Base-by-base conservation (phyloP, 2,888 invertebrate genomes). In the Dasysyrphus tricinctus region DNA sequence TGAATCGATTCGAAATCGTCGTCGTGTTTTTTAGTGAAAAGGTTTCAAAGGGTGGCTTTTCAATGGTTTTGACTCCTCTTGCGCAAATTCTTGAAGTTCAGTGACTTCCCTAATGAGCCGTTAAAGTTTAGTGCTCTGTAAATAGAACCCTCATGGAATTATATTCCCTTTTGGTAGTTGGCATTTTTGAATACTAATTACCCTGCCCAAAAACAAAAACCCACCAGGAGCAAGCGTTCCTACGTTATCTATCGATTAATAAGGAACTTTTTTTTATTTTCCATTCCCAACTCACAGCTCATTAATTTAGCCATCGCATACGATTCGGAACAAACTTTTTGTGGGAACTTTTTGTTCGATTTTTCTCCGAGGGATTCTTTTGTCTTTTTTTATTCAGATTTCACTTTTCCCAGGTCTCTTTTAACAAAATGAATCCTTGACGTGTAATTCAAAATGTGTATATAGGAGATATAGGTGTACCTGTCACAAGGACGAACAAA, bases 231-330 rank as follows among this genome's bases (percentile, higher is more conserved):
- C 37, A 39, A 32, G 39, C 16, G 47, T 44, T 73, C n/a, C 44
- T 65, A 56, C 56, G 47, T 73, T 80, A 85, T 77, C 80, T 67
- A 77, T 80, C 76, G 80, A 85, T 85, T 77, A 80, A 80, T 80
- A 54, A 73, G 54, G 32, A 69, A 69, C 49, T n/a, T 44, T 61
- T 70, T 56, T 69, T 51, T 16, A 29, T 39, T 54, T 14, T 59
- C n/a, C 4, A 32, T 12, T 19, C 19, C 16, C 67, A 67, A 54
- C 72, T 67, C 69, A 72, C 84, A 85, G 80, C 73, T 85, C 84
- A 85, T 85, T 85, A 80, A 80, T 54, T 80, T 72, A 12, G 67
- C 73, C 63, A 51, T 51, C 80, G 56, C 24, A 24, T 72, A 44
- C 39, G 51, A 69, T 32, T 59, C 11, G 39, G 42, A 69, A 74